Conservation (phyloP, 2,113 vertebrate species). For the Leuciscus idus region DNA sequence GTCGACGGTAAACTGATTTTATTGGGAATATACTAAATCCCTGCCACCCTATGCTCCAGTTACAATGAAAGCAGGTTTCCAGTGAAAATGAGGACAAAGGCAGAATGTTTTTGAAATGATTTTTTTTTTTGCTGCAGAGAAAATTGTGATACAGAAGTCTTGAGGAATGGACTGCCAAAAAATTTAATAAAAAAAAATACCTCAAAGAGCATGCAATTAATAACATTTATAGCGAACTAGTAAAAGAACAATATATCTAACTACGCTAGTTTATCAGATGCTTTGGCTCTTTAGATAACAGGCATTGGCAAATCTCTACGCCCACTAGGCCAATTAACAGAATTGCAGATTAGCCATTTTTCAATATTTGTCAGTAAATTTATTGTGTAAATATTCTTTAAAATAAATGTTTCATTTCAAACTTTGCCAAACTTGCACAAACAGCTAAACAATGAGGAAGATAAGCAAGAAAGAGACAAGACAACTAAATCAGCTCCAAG, state of each 20-base stretch:
- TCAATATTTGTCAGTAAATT: no score
- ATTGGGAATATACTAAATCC: constrained; percentile 6
- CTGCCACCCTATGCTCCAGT: constrained; percentile 8
- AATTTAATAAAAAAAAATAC: background rate
- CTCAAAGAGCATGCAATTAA: background rate
- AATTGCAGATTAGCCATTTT: no score
- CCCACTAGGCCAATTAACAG: no score
- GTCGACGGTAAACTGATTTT: constrained; percentile 5
- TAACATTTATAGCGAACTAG: background rate
- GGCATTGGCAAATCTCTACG: no score
- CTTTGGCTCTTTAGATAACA: no score
- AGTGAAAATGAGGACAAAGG: background rate
- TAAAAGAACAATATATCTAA: no score
- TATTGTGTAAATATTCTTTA: no score
- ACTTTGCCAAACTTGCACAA: no score
- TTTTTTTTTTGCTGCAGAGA: background rate
- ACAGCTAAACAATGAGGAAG: background rate
- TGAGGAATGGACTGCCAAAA: background rate
- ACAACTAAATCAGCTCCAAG: background rate
- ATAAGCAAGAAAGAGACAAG: background rate
- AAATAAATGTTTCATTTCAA: no score
- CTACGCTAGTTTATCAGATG: no score
- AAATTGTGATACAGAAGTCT: background rate
- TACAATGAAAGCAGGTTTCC: constrained; percentile 30
- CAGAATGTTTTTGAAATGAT: background rate